phyloP scores from a whole-genome alignment of 2,888 invertebrate genomes.

The Himalopsyche anomala region DNA sequence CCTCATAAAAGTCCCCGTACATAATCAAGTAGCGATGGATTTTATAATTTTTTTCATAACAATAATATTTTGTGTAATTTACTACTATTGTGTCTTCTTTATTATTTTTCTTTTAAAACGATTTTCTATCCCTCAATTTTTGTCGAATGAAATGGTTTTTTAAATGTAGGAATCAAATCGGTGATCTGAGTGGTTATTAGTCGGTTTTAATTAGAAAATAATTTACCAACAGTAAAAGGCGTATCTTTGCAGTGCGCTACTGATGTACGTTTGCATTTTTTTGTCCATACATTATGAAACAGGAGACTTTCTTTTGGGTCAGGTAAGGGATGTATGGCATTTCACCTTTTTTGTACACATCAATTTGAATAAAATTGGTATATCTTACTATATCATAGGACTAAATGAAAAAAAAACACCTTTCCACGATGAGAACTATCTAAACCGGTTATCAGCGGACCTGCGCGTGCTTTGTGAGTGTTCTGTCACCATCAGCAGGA shows the following conservation, averaged over 20 bases:
- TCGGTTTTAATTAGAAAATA: too few relatives aligned
- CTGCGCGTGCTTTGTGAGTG: neutral
- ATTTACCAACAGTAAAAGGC: neutral
- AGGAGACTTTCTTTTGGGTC: conserved; percentile 58
- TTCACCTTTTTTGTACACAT: conserved; percentile 47
- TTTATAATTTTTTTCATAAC: too few relatives aligned
- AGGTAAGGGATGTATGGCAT: conserved; percentile 49
- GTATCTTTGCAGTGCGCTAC: neutral
- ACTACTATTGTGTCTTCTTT: too few relatives aligned
- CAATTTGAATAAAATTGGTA: conserved; percentile 26
- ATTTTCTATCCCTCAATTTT: too few relatives aligned
- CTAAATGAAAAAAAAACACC: neutral
- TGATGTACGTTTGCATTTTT: conserved; percentile 45
- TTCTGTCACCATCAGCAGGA: neutral
- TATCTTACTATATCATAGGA: neutral
- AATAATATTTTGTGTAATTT: too few relatives aligned
- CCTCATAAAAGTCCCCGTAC: too few relatives aligned
- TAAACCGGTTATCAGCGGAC: neutral
- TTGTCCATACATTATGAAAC: conserved; percentile 46
- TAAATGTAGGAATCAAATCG: too few relatives aligned
- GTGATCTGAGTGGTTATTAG: too few relatives aligned
- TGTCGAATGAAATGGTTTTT: too few relatives aligned
- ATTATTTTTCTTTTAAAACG: too few relatives aligned
- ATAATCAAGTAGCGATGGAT: too few relatives aligned
- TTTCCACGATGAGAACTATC: conserved; percentile 13